A percentile compares a stretch with the other conserved stretches of the same genome.
phyloP scores from a whole-genome alignment of 2,888 invertebrate species.

The Scaeva pyrastri region DNA sequence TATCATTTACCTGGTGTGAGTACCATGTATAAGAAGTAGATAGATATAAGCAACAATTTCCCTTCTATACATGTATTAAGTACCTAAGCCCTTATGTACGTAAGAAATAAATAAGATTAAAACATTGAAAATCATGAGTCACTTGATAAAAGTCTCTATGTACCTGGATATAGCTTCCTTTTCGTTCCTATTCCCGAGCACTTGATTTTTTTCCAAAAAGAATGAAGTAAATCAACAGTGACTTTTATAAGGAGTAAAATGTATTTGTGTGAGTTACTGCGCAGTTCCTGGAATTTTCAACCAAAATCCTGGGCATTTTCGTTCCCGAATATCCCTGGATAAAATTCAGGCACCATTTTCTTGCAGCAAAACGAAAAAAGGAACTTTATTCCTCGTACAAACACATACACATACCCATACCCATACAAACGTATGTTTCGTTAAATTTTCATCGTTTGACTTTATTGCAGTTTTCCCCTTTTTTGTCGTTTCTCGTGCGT shows the following conservation, averaged over 20 bases:
- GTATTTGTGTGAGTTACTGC: conserved; percentile 19
- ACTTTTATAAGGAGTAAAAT: conserved; percentile 29
- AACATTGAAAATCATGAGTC: conserved; percentile 37
- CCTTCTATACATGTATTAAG: not conserved
- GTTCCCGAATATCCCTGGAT: conserved; percentile 37
- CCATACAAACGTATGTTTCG: conserved; percentile 26
- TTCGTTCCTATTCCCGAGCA: not conserved
- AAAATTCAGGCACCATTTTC: conserved; percentile 16
- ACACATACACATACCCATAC: not conserved
- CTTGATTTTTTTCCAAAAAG: not conserved
- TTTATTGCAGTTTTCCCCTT: conserved; percentile 21
- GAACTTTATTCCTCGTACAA: conserved; percentile 5
- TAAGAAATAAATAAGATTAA: conserved; percentile 7
- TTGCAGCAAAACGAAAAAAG: not conserved
- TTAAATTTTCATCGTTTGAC: conserved; percentile 29
- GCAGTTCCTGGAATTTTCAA: conserved; percentile 50
- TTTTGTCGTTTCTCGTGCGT: not conserved
- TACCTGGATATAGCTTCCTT: not conserved
- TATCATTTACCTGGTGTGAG: conserved; percentile 4
- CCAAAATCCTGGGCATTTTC: conserved; percentile 48
- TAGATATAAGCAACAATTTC: conserved; percentile 24
- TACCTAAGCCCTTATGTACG: not conserved
- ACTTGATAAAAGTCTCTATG: too few relatives aligned
- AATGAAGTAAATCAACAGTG: conserved; percentile 14
- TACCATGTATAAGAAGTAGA: not conserved